Evolutionary conservation across 2,797 vertebrate species (phyloP).

Genomic region (Hippoglossus hippoglossus): DNA sequence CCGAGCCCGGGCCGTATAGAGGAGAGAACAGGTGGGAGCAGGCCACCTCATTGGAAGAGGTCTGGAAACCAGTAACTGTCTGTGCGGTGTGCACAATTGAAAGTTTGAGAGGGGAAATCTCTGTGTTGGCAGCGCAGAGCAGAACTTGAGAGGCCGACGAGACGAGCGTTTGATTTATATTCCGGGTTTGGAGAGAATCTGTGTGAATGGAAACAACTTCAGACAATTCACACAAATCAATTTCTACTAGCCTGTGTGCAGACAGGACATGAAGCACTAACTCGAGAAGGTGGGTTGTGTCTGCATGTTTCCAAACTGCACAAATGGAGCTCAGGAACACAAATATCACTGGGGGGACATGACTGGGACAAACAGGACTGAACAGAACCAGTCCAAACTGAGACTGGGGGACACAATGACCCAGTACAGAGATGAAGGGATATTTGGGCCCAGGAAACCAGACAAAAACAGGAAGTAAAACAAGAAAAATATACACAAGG

Average conservation of each 20-base stretch:
- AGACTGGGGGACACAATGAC: no score
- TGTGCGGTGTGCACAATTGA: constrained; percentile 17
- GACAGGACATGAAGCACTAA: background rate
- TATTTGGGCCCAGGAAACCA: no score
- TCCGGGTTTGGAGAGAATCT: constrained; percentile 11
- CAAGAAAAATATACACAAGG: background rate
- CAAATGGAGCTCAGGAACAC: background rate
- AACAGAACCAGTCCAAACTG: no score
- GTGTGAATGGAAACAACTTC: constrained; percentile 15
- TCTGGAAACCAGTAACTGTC: constrained; percentile 44
- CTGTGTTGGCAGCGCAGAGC: constrained; percentile 25
- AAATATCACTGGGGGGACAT: no score
- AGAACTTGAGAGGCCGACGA: background rate
- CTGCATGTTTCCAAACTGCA: background rate
- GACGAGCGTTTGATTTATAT: constrained; percentile 33
- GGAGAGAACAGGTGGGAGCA: constrained; percentile 78
- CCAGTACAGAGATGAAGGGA: no score
- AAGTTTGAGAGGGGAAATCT: constrained; percentile 22
- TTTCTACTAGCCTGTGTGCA: background rate
- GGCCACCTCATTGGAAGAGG: constrained; percentile 46
- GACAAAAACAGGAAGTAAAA: no score
- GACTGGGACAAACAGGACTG: no score
- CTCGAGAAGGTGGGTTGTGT: background rate
- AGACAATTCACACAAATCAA: background rate
- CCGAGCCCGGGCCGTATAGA: constrained; percentile 25